These are phyloP conservation scores for Rhincodon typus DNA, from an alignment of 2,797 vertebrate species.

Conservation along the genomic window DNA sequence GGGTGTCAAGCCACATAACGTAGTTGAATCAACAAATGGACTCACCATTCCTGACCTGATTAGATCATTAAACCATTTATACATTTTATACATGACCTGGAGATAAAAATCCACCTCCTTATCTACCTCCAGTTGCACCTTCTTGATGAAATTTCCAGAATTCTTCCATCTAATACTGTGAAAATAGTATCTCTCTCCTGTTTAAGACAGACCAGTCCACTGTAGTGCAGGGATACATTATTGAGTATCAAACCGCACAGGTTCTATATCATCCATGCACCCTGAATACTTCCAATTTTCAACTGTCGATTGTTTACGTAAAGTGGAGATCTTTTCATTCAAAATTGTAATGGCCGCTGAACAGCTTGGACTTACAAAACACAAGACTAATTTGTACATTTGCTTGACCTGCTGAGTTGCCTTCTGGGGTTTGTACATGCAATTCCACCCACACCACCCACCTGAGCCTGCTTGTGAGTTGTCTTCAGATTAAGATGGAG, in stretches of 20 bases:
- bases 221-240: not conserved
- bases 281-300: not conserved
- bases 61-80: not conserved
- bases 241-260: not conserved
- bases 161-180: not conserved
- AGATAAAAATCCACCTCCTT: not conserved
- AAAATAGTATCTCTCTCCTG: not conserved
- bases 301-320: not conserved
- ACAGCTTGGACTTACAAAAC: not conserved
- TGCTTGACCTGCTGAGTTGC: not conserved
- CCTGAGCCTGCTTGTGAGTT: too few relatives aligned
- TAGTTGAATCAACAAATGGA: not conserved
- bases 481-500: not conserved
- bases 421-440: not conserved
- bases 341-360: not conserved
- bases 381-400: not conserved
- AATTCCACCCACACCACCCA: not conserved
- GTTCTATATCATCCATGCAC: not conserved
- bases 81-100: not conserved
- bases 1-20: not conserved
- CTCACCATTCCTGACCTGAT: not conserved
- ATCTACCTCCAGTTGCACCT: not conserved
- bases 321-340: not conserved
- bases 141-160: not conserved
- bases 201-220: not conserved